Conservation (phyloP, 2,888 invertebrate genomes). For the Galerucella nymphaeae region DNA sequence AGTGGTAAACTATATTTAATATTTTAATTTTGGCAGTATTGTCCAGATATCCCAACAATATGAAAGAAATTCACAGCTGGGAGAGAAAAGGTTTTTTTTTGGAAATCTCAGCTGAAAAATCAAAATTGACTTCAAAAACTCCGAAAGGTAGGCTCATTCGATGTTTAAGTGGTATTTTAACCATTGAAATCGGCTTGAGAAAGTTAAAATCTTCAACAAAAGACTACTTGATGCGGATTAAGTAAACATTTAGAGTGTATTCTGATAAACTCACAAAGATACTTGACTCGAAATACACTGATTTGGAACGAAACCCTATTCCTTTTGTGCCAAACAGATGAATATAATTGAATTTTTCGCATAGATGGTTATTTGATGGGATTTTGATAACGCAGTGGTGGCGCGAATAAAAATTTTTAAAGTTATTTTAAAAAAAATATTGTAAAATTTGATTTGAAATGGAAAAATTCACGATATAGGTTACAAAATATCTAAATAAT, state of each 20-base stretch:
- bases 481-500: too few species aligned
- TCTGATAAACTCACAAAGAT: constrained; percentile 32
- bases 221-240: constrained; percentile 38
- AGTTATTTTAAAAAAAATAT: background rate
- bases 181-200: constrained; percentile 43
- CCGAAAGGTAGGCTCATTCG: constrained; percentile 27
- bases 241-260: constrained; percentile 46
- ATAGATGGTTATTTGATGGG: constrained; percentile 32
- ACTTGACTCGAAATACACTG: constrained; percentile 46
- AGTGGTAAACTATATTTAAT: too few species aligned
- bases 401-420: background rate
- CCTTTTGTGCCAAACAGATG: constrained; percentile 15
- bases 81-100: background rate
- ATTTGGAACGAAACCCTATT: constrained; percentile 19
- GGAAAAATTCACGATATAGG: too few species aligned
- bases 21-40: too few species aligned
- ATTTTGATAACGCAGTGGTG: constrained; percentile 20
- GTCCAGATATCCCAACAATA: too few species aligned
- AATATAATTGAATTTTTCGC: constrained; percentile 43
- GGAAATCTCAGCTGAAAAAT: constrained; percentile 4
- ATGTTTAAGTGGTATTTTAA: constrained; percentile 33
- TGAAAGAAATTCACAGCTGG: too few species aligned
- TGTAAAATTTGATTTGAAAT: too few species aligned
- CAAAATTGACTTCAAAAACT: background rate
- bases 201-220: constrained; percentile 41